phyloP scores from a whole-genome alignment of 2,113 vertebrate genomes.

The Polyodon spathula region DNA sequence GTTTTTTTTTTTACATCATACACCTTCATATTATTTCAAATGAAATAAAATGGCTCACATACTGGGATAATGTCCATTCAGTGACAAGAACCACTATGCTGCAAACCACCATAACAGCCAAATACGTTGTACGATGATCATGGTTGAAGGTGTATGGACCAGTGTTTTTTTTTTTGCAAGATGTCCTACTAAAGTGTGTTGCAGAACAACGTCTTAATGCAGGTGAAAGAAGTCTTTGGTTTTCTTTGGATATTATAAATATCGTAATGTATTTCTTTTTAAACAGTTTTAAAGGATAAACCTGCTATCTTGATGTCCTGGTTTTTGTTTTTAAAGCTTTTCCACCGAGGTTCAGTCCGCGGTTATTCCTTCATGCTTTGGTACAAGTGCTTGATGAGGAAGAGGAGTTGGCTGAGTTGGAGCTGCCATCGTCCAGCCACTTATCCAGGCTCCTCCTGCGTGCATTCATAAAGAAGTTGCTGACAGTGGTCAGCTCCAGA shows the following conservation, averaged over 20 bases:
- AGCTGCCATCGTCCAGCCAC: conserved; percentile 91
- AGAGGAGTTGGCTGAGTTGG: conserved; percentile 73
- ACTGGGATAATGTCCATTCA: conserved; percentile 60
- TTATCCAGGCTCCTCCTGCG: conserved; percentile 94
- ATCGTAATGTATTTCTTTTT: conserved; percentile 65
- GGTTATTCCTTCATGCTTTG: conserved; percentile 92
- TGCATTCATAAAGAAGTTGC: conserved; percentile 99
- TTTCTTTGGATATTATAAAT: conserved; percentile 98
- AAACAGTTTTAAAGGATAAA: conserved; percentile 95
- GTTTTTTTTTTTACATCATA: conserved; percentile 33
- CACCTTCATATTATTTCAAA: conserved; percentile 46
- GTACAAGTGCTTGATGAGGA: conserved; percentile 87
- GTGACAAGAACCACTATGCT: conserved; percentile 55
- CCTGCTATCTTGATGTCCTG: conserved; percentile 81
- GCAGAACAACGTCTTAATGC: conserved; percentile 80
- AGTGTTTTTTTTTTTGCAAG: conserved; percentile 67
- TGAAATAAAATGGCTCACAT: conserved; percentile 54
- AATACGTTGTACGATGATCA: conserved; percentile 56
- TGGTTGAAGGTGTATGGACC: conserved; percentile 64
- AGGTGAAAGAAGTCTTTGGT: conserved; percentile 97
- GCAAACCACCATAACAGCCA: conserved; percentile 60
- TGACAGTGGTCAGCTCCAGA: conserved; percentile 94
- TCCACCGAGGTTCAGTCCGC: conserved; percentile 74
- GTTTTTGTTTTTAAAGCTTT: conserved; percentile 74
- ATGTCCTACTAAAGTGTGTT: conserved; percentile 72